Evolutionary conservation across 2,888 invertebrate genomes (phyloP), one percentile per base, ranked within the genome.

Genomic region (Drosophila histrio): DNA sequence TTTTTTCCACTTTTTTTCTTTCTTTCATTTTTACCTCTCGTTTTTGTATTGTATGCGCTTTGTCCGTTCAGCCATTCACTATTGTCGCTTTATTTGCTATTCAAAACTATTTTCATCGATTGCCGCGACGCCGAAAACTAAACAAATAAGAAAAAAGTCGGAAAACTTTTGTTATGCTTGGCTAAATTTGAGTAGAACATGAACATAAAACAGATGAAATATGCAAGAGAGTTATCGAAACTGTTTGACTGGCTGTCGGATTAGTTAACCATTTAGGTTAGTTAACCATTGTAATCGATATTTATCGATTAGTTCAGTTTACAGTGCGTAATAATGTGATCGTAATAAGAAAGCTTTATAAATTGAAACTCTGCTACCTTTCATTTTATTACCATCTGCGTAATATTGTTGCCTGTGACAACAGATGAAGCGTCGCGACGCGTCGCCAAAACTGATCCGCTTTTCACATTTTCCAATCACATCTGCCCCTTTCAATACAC

Each of bases 21-120:
- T 28, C 32, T 8, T 26, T 22, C 30, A 43, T 6, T 44, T 13
- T 49, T 43, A n/a, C n/a, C n/a, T n/a, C n/a, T n/a, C n/a, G n/a
- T 46, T 32, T 47, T 39, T 24, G 13, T 30, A 8, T 63, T 41
- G 34, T 11, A 3, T 65, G 38, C 47, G 56, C 62, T 73, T 60
- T 71, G 79, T 69, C 46, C 54, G 61, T 38, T 79, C 77, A 82
- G 68, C 72, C 73, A 62, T 78, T 58, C 67, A 69, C 70, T 76
- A 82, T 82, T 73, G 73, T 85, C 86, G 87, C 82, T 87, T 82
- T 82, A 87, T 85, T 82, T 82, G 83, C 76, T 76, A 85, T 79
- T 85, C 79, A 82, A 82, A 82, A 87, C 82, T 69, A 76, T 82
- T 85, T 82, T 62, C 49, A 85, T 79, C 85, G 87, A 85, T 75